These are phyloP conservation scores for Brachionus rotundiformis DNA, from an alignment of 1,140 invertebrate genomes.

Conservation along the genomic window DNA sequence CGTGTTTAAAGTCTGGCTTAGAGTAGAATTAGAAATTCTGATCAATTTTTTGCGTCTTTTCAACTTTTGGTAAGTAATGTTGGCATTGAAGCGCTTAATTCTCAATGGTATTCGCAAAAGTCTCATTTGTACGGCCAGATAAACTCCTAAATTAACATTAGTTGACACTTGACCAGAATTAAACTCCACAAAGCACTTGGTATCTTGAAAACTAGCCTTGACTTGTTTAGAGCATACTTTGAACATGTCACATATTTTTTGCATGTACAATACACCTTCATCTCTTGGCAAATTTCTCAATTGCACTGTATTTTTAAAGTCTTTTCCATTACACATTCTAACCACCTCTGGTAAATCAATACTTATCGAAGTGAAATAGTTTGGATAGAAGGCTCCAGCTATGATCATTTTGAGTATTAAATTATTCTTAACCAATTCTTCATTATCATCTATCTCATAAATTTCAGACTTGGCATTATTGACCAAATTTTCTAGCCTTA, in stretches of 20 bases:
- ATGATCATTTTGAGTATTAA: slow-evolving; percentile 26
- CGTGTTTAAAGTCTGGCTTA: background rate
- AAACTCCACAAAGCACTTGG: slow-evolving; percentile 41
- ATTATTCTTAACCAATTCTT: background rate
- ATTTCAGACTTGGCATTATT: background rate
- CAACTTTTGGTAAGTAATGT: slow-evolving; percentile 18
- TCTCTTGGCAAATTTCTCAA: slow-evolving; percentile 30
- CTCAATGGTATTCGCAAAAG: slow-evolving; percentile 28
- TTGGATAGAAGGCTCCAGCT: slow-evolving; percentile 50
- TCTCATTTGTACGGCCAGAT: slow-evolving; percentile 47
- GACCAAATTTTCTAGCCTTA: background rate
- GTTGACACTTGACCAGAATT: slow-evolving; percentile 24
- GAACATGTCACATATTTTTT: slow-evolving; percentile 41
- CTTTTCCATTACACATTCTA: background rate
- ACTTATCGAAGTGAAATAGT: slow-evolving; percentile 27
- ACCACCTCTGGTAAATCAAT: slow-evolving; percentile 13
- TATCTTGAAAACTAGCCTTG: background rate
- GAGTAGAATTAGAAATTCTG: background rate
- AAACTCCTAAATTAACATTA: slow-evolving; percentile 36
- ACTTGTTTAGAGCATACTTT: slow-evolving; percentile 31
- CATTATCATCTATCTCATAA: background rate
- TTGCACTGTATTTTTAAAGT: slow-evolving; percentile 41
- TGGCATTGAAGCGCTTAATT: slow-evolving; percentile 22
- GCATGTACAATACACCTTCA: slow-evolving; percentile 44
- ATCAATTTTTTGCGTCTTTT: background rate